Percentiles rank a stretch among this genome's conserved stretches.
These are phyloP conservation scores for Dicranocentrus wangi DNA, from an alignment of 2,888 invertebrate genomes.

Conservation along the genomic window DNA sequence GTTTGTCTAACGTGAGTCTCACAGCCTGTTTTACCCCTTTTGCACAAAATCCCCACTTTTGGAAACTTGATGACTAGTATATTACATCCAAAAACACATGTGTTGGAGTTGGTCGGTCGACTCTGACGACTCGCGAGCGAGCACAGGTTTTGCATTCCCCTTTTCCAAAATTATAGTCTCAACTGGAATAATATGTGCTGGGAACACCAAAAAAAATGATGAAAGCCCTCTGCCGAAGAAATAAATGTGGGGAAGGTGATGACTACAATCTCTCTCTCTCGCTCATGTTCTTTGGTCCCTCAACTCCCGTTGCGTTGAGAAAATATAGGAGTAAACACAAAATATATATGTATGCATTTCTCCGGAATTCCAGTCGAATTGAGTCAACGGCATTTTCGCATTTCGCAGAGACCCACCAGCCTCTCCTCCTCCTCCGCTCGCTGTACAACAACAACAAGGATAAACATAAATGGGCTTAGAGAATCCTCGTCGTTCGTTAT, in stretches of 20 bases:
- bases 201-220: no score
- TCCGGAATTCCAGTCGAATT: constrained; percentile 56
- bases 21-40: constrained; percentile 5
- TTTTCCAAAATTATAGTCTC: no score
- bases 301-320: background rate
- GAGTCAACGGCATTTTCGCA: constrained; percentile 53
- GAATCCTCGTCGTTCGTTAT: no score
- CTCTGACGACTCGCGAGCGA: no score
- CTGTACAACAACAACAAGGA: constrained; percentile 35
- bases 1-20: constrained; percentile 22
- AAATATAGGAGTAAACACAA: background rate
- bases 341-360: constrained; percentile 9
- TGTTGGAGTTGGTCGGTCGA: no score
- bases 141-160: no score
- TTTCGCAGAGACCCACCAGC: no score
- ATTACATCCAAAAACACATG: no score
- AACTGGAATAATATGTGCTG: no score
- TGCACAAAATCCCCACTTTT: no score
- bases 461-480: constrained; percentile 55
- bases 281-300: background rate
- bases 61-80: no score
- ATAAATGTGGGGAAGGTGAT: background rate
- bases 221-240: background rate
- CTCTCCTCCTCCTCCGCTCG: constrained; percentile 22
- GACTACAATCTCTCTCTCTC: background rate